phyloP scores from a whole-genome alignment of 2,797 vertebrate genomes.

The Nannoperca obscura region DNA sequence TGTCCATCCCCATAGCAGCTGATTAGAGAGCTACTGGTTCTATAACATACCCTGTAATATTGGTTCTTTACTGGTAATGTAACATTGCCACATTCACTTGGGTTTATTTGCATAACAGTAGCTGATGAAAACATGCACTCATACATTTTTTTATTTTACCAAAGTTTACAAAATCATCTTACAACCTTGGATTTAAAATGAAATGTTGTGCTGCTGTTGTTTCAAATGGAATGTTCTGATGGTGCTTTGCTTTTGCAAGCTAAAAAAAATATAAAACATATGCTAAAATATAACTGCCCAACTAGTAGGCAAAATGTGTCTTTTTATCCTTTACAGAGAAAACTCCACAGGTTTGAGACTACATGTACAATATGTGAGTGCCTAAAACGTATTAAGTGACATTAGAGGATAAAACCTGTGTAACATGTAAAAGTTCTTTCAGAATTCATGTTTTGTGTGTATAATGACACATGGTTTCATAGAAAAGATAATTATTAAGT shows the following conservation, averaged over 20 bases:
- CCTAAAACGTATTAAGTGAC: background rate
- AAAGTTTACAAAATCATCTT: background rate
- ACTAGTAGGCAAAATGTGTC: background rate
- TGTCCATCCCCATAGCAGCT: background rate
- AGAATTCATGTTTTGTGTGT: background rate
- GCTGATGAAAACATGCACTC: background rate
- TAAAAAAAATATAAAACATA: background rate
- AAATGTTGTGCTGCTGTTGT: background rate
- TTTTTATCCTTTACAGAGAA: background rate
- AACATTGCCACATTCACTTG: background rate
- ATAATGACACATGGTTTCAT: background rate
- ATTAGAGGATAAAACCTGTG: background rate
- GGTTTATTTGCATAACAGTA: background rate
- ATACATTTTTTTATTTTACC: background rate
- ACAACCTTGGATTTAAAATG: constrained; percentile 11
- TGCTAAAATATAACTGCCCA: background rate
- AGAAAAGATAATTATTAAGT: constrained; percentile 14
- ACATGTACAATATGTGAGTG: too few relatives aligned
- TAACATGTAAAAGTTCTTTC: background rate
- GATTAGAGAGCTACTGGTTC: background rate
- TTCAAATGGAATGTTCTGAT: background rate
- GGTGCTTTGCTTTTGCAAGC: background rate
- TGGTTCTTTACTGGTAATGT: background rate
- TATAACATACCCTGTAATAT: background rate
- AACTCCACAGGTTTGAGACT: background rate